Evolutionary conservation across 2,113 vertebrate genomes (phyloP), one percentile per base, ranked within the genome.

Genomic region (Colistium nudipinnis): DNA sequence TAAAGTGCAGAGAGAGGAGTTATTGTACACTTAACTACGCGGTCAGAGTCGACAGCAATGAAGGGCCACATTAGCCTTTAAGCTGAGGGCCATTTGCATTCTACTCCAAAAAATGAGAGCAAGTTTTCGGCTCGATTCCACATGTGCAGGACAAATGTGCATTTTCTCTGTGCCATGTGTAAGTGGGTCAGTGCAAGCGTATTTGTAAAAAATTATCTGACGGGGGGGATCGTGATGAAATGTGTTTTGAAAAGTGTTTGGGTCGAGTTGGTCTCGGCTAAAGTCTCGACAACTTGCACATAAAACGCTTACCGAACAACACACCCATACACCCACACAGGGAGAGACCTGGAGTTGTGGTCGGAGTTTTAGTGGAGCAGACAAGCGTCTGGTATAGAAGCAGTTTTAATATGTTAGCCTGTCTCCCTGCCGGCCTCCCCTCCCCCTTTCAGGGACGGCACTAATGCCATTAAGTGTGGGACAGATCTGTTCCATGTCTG

Each of bases 401-500:
- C 87, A 79, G 89, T 90, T 92, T 91, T 92, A 92, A 92, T 92
- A 91, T 91, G 91, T 90, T 90, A 86, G 89, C 81, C 84, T 78
- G 84, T 89, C 90, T 92, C 91, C 86, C 90, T 73, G 70, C 83
- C 83, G 85, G 87, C 82, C 57, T 78, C 84, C 87, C 87, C 86
- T 90, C 89, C 89, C 84, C 89, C 88, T 83, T 84, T 90, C 87
- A 89, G 92, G 92, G 93, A 93, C 92, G 90, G 88, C 89, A 92
- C 91, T 94, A 94, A 94, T 94, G 91, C 88, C 91, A 94, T 93
- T 93, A 92, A 92, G 88, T 91, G 89, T 91, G 91, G 92, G 93
- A 93, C 92, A 93, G 92, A 93, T 92, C 92, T 90, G 91, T 89
- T 92, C 91, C 89, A 90, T 92, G 92, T 94, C 92, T 93, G 90